Base-by-base conservation (phyloP, 2,113 vertebrate genomes). In the Sinocyclocheilus grahami region DNA sequence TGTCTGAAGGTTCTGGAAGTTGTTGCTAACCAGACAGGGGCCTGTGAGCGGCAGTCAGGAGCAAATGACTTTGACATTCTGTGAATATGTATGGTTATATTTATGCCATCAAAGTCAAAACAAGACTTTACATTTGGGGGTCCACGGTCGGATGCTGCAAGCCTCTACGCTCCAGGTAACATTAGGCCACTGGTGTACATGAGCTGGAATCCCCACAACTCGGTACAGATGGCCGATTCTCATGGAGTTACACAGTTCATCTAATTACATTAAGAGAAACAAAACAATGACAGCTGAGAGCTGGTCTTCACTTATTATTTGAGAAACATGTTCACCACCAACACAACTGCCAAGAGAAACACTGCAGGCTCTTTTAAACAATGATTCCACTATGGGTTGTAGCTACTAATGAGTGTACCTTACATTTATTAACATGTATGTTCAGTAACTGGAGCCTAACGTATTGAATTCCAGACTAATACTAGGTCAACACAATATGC, bases 191-290 rank as follows among this genome's bases (percentile, higher is more conserved):
- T 94, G 96, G 89, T 96, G 96, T 85, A 98, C 95, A 91, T 95
- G 96, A 46, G 95, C 94, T 89, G 97, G 97, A 92, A 99, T 97
- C 87, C 98, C 98, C 84, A 98, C 93, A 90, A 99, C 95, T 91
- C 92, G 94, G 93, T 99, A 99, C 85, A 94, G 94, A 85, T 91
- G 94, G 83, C 98, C 98, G 63, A 99, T 94, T 92, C 93, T 96
- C 96, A 99, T 96, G 90, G 94, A 94, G 93, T 96, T 95, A 75
- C 96, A 95, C 88, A 96, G 94, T 93, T 99, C 98, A 94, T 99
- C 98, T 99, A 92, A 92, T 83, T 55, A 93, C 88, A 88, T 88
- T 87, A 88, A 86, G 63, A 91, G 27, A 83, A 91, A 93, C 89
- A 92, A 92, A 91, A 90, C 87, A 89, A 88, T 88, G 88, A 90